Evolutionary conservation across 2,113 vertebrate genomes (phyloP).

Genomic region (Ageneiosus marmoratus): DNA sequence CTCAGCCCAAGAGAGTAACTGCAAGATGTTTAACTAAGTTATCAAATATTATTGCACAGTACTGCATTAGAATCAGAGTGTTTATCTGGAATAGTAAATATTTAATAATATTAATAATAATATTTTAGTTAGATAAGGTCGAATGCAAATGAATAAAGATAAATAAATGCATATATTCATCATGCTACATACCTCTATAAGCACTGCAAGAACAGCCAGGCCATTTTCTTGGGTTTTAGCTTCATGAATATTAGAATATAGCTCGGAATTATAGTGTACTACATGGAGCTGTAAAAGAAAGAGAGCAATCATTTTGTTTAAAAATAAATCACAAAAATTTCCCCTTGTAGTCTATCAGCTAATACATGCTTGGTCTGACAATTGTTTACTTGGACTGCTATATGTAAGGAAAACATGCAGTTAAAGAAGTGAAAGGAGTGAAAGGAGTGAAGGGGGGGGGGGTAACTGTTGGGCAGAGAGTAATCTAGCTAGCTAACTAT

Average conservation of each 20-base stretch:
- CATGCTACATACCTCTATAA: slow-evolving; percentile 76
- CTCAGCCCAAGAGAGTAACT: not conserved
- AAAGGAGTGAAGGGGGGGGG: too few species aligned
- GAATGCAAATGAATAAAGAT: not conserved
- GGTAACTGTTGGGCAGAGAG: too few species aligned
- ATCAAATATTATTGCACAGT: not conserved
- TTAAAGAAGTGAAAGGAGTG: too few species aligned
- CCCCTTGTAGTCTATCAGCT: not conserved
- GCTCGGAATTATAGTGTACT: slow-evolving; percentile 85
- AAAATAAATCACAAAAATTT: not conserved
- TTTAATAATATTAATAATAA: not conserved
- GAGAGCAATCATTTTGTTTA: not conserved
- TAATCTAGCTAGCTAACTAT: too few species aligned
- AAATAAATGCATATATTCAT: slow-evolving; percentile 48
- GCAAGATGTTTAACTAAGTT: not conserved
- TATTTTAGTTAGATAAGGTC: not conserved
- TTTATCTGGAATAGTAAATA: not conserved
- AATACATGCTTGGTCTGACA: not conserved
- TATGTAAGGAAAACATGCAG: not conserved
- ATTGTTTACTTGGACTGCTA: not conserved
- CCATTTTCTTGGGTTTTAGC: slow-evolving; percentile 76
- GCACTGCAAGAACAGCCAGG: slow-evolving; percentile 84
- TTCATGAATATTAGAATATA: slow-evolving; percentile 72
- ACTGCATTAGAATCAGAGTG: not conserved
- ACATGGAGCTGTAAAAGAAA: slow-evolving; percentile 79